Percentiles rank a stretch among this genome's conserved stretches.
phyloP scores from a whole-genome alignment of 2,888 invertebrate species.

The Sphecodes monilicornis region DNA sequence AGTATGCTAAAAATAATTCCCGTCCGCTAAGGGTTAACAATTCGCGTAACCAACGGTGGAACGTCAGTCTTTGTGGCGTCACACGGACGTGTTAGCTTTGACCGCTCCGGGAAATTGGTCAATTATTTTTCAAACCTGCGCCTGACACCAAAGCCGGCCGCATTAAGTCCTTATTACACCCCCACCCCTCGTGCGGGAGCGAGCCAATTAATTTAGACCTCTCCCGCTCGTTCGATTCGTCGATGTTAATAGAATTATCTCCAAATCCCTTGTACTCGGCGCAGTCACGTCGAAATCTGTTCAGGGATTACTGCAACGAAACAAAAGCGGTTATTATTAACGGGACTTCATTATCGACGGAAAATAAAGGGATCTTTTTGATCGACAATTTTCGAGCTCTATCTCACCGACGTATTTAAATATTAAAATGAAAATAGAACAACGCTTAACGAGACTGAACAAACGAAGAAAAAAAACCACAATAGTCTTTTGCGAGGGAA shows the following conservation, averaged over 20 bases:
- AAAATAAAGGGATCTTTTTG: not conserved
- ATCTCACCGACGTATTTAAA: not conserved
- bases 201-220: conserved; percentile 48
- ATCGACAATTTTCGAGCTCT: not conserved
- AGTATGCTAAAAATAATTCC: too few relatives aligned
- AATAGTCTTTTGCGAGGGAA: not conserved
- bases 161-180: conserved; percentile 33
- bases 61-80: not conserved
- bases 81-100: not conserved
- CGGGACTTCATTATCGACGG: conserved; percentile 11
- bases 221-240: conserved; percentile 37
- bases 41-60: not conserved
- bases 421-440: not conserved
- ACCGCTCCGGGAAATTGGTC: not conserved
- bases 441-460: not conserved
- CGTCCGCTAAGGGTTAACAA: not conserved
- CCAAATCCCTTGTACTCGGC: conserved; percentile 15
- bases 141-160: not conserved
- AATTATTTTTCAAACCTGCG: conserved; percentile 15
- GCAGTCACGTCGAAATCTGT: conserved; percentile 26
- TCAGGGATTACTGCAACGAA: conserved; percentile 16
- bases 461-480: not conserved
- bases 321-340: conserved; percentile 40
- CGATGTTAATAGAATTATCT: conserved; percentile 42
- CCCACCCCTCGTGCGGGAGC: not conserved